These are phyloP conservation scores for Ianthella basta DNA, from an alignment of 37 sponge, comb jelly and placozoan genomes.

Conservation along the genomic window DNA sequence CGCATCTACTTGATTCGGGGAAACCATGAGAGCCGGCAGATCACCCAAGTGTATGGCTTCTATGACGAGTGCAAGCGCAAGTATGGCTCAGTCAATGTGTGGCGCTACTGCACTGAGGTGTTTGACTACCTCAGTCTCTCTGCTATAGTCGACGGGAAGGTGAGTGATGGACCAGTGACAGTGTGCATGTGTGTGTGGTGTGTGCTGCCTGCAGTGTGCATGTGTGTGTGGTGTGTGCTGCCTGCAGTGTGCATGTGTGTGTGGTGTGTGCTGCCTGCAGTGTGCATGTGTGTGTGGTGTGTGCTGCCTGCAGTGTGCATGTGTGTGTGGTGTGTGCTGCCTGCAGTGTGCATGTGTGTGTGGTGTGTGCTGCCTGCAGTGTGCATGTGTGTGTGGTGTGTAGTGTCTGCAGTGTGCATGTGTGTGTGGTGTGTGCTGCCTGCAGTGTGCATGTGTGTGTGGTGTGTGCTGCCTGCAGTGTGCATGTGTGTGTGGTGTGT, in stretches of 20 bases:
- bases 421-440: background rate
- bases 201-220: background rate
- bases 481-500: background rate
- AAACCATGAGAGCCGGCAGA: conserved; percentile 90
- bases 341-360: too few species aligned
- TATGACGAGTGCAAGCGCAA: conserved; percentile 99
- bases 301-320: background rate
- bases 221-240: background rate
- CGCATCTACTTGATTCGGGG: conserved; percentile 67
- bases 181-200: background rate
- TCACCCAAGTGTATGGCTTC: conserved; percentile 96
- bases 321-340: background rate
- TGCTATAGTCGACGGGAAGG: conserved; percentile 96
- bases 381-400: background rate
- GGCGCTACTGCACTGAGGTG: conserved; percentile 99
- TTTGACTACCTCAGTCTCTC: conserved; percentile 99
- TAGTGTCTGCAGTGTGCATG: background rate
- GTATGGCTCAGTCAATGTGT: conserved; percentile 98
- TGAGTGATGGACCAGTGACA: background rate
- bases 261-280: too few species aligned
- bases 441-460: too few species aligned
- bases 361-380: background rate
- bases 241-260: too few species aligned
- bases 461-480: background rate
- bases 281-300: background rate